A percentile compares a stretch with the other conserved stretches of the same genome.
These are phyloP conservation scores for Drosophila tropicalis DNA, from an alignment of 1,140 invertebrate species.

Conservation along the genomic window DNA sequence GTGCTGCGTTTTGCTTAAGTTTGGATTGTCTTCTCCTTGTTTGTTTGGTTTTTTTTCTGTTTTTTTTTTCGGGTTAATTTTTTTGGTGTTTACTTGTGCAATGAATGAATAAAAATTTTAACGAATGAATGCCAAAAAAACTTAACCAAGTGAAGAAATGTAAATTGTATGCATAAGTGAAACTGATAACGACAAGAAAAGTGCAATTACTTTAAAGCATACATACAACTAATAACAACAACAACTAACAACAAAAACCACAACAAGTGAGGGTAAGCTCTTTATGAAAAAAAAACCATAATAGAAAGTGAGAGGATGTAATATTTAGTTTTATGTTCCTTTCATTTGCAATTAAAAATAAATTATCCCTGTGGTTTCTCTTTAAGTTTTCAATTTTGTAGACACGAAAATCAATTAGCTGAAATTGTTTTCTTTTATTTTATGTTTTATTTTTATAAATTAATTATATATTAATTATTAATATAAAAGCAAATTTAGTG, in stretches of 20 bases:
- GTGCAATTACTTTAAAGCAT: neutral
- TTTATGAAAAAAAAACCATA: too few relatives aligned
- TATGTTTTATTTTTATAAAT: neutral
- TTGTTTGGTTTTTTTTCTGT: neutral
- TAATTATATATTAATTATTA: too few relatives aligned
- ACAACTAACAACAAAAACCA: too few relatives aligned
- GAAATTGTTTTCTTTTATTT: neutral
- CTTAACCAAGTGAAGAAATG: neutral
- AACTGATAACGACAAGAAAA: neutral
- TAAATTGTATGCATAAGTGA: neutral
- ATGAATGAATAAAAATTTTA: too few relatives aligned
- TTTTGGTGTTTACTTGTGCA: constrained; percentile 1
- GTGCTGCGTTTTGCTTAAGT: too few relatives aligned
- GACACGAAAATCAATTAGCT: neutral
- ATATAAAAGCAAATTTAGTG: constrained; percentile 15
- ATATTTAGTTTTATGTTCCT: too few relatives aligned
- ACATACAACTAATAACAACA: too few relatives aligned
- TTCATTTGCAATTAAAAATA: too few relatives aligned
- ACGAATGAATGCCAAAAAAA: neutral
- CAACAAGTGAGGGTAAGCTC: neutral
- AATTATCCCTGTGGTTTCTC: too few relatives aligned
- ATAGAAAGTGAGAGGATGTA: too few relatives aligned
- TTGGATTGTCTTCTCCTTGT: too few relatives aligned
- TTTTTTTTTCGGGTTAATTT: neutral
- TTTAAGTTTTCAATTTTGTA: too few relatives aligned